Base-by-base conservation (phyloP, 2,113 vertebrate species). In the Chamaea fasciata region DNA sequence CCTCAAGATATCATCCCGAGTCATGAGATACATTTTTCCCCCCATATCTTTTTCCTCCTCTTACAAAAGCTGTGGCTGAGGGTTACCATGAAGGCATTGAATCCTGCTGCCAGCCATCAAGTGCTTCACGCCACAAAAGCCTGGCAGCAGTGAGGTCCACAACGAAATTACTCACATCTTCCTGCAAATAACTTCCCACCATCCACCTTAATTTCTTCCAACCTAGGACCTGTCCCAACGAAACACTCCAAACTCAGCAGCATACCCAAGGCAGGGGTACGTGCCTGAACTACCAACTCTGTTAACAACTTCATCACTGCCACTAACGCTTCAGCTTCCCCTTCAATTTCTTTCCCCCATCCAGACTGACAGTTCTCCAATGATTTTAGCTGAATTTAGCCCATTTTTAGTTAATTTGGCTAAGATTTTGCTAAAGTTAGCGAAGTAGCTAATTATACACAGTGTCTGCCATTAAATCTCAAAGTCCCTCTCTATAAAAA, bases 401-500 rank as follows among this genome's bases (percentile, higher is more conserved):
- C 69, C 33, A 39, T 22, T 90, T 86, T 89, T 47, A 35, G 79
- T 62, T 91, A 53, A 78, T 64, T 75, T 39, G 35, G 47, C 33
- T 50, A 59, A 89, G 77, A 91, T 84, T 83, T 92, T 7, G 7
- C 83, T 80, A 60, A 95, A 95, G 60, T 89, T 65, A 80, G 71
- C 91, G 65, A 69, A 92, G 83, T 22, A 86, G 83, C 57, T 88
- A 76, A 94, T 76, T 92, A 89, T 89, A 87, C 69, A 87, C 77
- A 89, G 81, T 21, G 0, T 67, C 41, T 33, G 26, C 35, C 74
- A 65, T 82, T 82, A 79, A 91, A 87, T 76, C 73, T 95, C 11
- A 1, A 87, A 95, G 65, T 94, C 77, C 35, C 28, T 3, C 1
- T 75, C 93, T 94, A 78, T 89, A 84, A 84, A 88, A 81, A 73